These are phyloP conservation scores for Daboia siamensis DNA, from an alignment of 2,113 vertebrate genomes.

Conservation along the genomic window DNA sequence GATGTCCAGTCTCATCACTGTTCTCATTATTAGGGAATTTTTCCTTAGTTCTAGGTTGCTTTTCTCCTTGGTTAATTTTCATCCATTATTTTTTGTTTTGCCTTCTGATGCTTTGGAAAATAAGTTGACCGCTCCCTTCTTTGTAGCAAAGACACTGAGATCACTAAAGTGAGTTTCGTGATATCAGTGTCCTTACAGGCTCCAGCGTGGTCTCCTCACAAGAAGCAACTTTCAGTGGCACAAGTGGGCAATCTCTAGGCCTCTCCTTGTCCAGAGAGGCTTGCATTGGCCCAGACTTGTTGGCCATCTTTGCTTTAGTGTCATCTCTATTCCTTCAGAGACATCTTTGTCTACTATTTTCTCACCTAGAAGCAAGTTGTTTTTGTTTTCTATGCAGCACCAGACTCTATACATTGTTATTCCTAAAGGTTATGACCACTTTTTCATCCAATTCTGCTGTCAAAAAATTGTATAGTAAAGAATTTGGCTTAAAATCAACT, in stretches of 20 bases:
- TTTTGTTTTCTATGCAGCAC: not conserved
- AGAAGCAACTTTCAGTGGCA: not conserved
- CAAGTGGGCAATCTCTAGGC: not conserved
- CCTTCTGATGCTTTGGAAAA: too few relatives aligned
- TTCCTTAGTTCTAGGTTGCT: too few relatives aligned
- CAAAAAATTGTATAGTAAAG: not conserved
- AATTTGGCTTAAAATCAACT: not conserved
- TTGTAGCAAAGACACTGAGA: not conserved
- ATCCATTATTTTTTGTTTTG: too few relatives aligned
- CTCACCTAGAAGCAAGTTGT: not conserved
- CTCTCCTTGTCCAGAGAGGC: not conserved
- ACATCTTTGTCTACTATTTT: not conserved
- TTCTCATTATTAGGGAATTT: too few relatives aligned
- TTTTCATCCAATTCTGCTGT: not conserved
- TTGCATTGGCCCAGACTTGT: not conserved
- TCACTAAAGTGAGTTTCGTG: not conserved
- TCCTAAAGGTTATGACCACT: not conserved
- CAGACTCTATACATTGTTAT: not conserved
- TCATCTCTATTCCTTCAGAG: not conserved
- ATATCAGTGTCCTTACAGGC: not conserved
- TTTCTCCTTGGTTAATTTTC: too few relatives aligned
- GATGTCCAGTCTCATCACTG: too few relatives aligned
- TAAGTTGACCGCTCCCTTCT: too few relatives aligned
- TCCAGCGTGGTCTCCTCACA: not conserved
- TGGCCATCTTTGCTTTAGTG: not conserved